Conservation (phyloP, 2,888 invertebrate genomes). For the Sphaeridia pumilis region DNA sequence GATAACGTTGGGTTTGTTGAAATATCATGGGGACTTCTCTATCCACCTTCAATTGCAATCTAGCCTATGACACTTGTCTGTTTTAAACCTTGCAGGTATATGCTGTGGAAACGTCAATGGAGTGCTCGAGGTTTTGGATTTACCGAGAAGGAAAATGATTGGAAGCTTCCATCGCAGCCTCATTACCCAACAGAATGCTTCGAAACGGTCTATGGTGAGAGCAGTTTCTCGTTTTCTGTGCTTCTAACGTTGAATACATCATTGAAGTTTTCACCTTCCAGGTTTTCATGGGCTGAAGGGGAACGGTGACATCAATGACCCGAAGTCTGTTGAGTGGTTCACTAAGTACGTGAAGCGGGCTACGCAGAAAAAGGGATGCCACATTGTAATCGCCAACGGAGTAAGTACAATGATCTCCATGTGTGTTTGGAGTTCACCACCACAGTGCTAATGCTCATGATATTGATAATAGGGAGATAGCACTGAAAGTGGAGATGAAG, state of each 20-base stretch:
- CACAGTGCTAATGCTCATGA: no score
- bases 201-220: conserved; percentile 73
- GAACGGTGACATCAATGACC: conserved; percentile 78
- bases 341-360: conserved; percentile 59
- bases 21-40: no score
- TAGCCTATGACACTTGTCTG: no score
- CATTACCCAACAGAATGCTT: conserved; percentile 73
- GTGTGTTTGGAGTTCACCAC: no score
- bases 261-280: neutral
- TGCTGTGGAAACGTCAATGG: conserved; percentile 53
- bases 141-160: conserved; percentile 74
- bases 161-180: conserved; percentile 53
- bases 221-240: no score
- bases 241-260: no score
- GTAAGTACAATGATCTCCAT: no score
- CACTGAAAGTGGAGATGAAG: conserved; percentile 58
- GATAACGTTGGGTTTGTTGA: no score
- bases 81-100: no score
- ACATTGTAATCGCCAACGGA: conserved; percentile 96
- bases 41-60: no score
- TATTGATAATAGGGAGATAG: conserved; percentile 11
- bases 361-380: conserved; percentile 68
- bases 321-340: conserved; percentile 68
- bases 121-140: conserved; percentile 89
- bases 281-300: conserved; percentile 42